Evolutionary conservation across 2,113 vertebrate genomes (phyloP), one percentile per base, ranked within the genome.

Genomic region (Hyla sarda): DNA sequence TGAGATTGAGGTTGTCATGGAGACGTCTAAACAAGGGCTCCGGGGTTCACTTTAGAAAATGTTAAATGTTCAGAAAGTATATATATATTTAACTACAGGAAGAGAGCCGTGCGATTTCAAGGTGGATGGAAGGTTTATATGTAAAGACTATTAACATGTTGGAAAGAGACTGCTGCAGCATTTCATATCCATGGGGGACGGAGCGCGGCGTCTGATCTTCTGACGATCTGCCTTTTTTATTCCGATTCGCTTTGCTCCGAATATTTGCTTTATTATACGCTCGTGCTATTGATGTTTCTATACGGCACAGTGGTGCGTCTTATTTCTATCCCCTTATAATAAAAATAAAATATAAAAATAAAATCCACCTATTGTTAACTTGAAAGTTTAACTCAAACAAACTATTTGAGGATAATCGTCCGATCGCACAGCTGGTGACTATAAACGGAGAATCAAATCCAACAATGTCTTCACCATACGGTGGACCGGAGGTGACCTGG

Each of bases 121-220:
- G 82, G 69, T 83, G 65, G 48, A 32, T 82, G 58, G 45, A 30
- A 71, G 41, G 45, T 62, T 65, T 81, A n/a, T 28, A 81, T 28
- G 56, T 81, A 81, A 65, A 62, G 78, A 81, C 78, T 81, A 80
- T 80, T 81, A 81, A 28, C n/a, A 65, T 45, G 58, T 28, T 30
- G 78, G 56, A 47, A 47, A 41, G 37, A 81, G 78, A 81, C 78
- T 65, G 78, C 78, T 47, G 78, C 16, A 81, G 56, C 56, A 28
- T 81, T 65, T 65, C 37, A 65, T 62, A 37, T 81, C 78, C 56
- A 19, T 11, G 78, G 56, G 56, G 78, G 78, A 81, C 78, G 17
- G 37, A n/a, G 23, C 54, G 5, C 25, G 34, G 17, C 23, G 0
- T 80, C 54, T 62, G 48, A 79, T 79, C 8, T 34, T 32, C 30